Conservation (phyloP, 23 tunicate species). For the Oikopleura dioica region DNA sequence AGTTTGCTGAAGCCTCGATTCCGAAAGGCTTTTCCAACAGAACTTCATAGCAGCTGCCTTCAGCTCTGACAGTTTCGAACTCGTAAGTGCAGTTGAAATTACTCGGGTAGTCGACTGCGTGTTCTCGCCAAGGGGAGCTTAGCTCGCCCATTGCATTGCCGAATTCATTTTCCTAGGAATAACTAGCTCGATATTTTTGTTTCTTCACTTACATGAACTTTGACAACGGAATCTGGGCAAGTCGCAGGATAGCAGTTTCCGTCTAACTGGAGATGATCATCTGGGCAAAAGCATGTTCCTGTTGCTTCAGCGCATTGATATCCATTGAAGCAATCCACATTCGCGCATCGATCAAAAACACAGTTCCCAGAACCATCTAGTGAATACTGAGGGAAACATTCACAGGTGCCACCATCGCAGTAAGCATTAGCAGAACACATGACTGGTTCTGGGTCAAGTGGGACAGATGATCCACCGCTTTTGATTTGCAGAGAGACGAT, state of each 20-base stretch:
- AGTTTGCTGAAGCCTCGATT: neutral
- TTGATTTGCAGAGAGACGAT: neutral
- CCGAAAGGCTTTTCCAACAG: neutral
- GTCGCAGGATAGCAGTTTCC: no score
- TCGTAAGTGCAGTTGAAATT: neutral
- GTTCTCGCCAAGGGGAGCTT: neutral
- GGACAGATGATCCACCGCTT: neutral
- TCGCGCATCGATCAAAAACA: no score
- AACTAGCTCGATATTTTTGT: no score
- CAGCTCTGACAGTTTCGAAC: neutral
- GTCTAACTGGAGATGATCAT: no score
- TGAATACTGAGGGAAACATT: no score
- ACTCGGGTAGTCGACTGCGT: neutral
- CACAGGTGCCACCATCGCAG: neutral
- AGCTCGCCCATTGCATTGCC: constrained; percentile 1
- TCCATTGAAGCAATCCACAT: no score
- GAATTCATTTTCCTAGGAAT: constrained; percentile 8
- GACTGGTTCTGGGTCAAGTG: neutral
- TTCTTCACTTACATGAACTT: no score
- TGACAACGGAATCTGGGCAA: no score
- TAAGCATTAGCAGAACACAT: neutral
- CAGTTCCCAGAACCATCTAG: no score
- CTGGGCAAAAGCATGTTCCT: no score
- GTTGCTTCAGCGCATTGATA: no score
- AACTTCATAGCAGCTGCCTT: neutral